Evolutionary conservation across 2,113 vertebrate species (phyloP).

Genomic region (Mastomys coucha): DNA sequence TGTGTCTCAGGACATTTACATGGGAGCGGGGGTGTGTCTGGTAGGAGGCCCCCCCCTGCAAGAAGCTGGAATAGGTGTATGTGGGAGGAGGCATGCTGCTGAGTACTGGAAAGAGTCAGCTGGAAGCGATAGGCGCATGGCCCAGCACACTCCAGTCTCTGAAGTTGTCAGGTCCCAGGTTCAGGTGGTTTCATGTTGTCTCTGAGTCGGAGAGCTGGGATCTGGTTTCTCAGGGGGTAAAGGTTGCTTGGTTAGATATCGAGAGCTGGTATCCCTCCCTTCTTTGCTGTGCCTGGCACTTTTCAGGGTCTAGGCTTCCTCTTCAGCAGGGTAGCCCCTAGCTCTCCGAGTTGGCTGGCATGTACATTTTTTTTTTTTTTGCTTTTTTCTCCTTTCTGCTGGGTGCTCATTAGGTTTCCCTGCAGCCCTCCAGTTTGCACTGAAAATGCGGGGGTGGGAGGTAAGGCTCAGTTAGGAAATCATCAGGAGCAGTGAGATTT

Average conservation of each 20-base stretch:
- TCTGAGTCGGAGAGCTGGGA: constrained; percentile 44
- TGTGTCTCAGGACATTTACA: neutral
- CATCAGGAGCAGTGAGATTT: neutral
- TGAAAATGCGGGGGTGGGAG: neutral
- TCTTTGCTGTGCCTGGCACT: neutral
- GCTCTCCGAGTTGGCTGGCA: neutral
- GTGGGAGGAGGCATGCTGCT: neutral
- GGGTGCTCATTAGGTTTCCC: neutral
- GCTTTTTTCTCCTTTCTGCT: neutral
- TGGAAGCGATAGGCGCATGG: constrained; percentile 31
- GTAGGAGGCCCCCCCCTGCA: neutral
- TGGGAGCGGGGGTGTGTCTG: neutral
- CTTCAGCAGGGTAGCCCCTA: neutral
- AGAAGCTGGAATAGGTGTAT: neutral
- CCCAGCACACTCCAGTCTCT: neutral
- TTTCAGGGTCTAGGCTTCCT: neutral
- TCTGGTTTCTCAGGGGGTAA: constrained; percentile 50
- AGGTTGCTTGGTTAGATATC: neutral
- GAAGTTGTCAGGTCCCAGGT: constrained; percentile 36
- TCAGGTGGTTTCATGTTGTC: constrained; percentile 57
- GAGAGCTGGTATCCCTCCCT: neutral
- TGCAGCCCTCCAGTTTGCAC: neutral
- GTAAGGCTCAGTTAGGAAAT: neutral
- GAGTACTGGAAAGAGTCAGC: neutral
- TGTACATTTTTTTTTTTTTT: neutral